Evolutionary conservation across 35 echinoderm and acorn worm species (phyloP).

Genomic region (Apostichopus parvimensis): DNA sequence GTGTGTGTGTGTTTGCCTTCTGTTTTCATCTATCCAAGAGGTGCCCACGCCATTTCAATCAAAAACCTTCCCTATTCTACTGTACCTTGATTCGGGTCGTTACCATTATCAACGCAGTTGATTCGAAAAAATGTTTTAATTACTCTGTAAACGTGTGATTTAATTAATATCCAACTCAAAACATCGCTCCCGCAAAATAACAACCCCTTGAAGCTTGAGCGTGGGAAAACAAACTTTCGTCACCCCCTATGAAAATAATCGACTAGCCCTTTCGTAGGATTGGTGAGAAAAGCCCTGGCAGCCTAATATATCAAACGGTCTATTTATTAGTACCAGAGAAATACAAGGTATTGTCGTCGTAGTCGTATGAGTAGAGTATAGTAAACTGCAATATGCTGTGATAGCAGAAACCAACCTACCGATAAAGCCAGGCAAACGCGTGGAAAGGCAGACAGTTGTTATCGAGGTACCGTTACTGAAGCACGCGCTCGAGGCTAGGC

Average conservation of each 20-base stretch:
- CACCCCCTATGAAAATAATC: constrained; percentile 33
- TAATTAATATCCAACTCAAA: constrained; percentile 5
- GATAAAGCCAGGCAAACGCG: constrained; percentile 18
- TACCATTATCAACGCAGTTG: not conserved
- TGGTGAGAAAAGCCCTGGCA: constrained; percentile 34
- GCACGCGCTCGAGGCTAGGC: not conserved
- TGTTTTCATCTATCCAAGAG: no score
- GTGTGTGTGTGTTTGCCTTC: no score
- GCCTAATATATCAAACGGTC: constrained; percentile 51
- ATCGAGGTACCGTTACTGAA: not conserved
- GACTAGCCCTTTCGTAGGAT: constrained; percentile 38
- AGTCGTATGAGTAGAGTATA: not conserved
- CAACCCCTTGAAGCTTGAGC: not conserved
- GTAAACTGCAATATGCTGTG: constrained; percentile 39
- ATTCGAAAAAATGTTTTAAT: not conserved
- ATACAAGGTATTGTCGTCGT: constrained; percentile 22
- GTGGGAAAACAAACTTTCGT: constrained; percentile 10
- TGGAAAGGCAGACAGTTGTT: constrained; percentile 7
- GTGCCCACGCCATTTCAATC: no score
- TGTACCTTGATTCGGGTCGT: not conserved
- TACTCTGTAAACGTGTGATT: constrained; percentile 8
- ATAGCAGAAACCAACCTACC: constrained; percentile 15
- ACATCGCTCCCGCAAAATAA: not conserved
- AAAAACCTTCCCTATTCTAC: no score
- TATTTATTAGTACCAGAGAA: constrained; percentile 41